Base-by-base conservation (phyloP, 2,797 vertebrate genomes). In the Myripristis jacobus region DNA sequence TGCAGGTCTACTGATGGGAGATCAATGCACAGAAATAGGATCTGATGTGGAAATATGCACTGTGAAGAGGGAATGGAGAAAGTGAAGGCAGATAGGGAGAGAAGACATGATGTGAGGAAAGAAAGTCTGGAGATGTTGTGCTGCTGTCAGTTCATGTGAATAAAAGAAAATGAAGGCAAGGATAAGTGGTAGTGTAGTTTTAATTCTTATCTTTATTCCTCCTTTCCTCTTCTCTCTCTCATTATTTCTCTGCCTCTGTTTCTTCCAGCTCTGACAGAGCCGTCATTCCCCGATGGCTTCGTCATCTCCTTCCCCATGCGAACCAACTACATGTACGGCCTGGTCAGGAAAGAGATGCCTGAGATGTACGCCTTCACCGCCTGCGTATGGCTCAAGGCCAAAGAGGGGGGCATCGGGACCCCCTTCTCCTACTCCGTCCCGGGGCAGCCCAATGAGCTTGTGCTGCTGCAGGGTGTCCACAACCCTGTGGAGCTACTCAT, bases 281-380 rank as follows among this genome's bases (percentile, higher is more conserved):
- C 92, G 1, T 81, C 88, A 4, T 94, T 89, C 83, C 94, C 94
- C 0, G 94, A 97, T 0, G 96, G 96, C 85, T 98, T 96, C 81
- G 96, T 97, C 76, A 90, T 99, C 52, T 95, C 95, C 82, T 98
- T 99, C 85, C 95, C 96, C 0, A 95, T 98, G 82, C 92, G 97
- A 51, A 98, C 97, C 75, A 97, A 97, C 93, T 97, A 98, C 92
- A 99, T 99, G 97, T 98, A 98, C 0, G 97, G 95, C 9, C 93
- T 96, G 19, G 92, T 97, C 88, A 95, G 95, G 53, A 95, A 95
- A 81, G 96, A 94, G 25, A 91, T 99, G 59, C 97, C 96, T 0
- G 97, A 99, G 90, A 96, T 99, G 88, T 98, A 98, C 0, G 95
- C 97, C 61, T 97, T 99, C 91, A 98, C 97, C 0, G 91, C 95